Percentiles rank a stretch among this genome's conserved stretches.
phyloP scores from a whole-genome alignment of 2,888 invertebrate species.

The Pandemis heparana region DNA sequence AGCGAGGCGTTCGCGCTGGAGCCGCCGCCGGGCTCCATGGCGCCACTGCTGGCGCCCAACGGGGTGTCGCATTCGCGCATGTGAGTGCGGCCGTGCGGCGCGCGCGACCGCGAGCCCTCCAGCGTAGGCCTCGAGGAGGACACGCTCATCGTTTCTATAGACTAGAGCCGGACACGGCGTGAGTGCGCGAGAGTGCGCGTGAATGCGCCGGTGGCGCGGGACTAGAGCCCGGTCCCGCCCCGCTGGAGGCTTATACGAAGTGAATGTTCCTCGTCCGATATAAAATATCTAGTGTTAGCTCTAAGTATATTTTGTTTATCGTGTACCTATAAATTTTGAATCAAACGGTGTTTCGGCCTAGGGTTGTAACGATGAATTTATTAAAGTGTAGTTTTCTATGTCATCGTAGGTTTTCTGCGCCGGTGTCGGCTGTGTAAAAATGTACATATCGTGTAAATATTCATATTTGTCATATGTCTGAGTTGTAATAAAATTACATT shows the following conservation, averaged over 20 bases:
- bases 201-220: slow-evolving; percentile 49
- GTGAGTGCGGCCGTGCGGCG: slow-evolving; percentile 73
- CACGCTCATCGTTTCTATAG: slow-evolving; percentile 73
- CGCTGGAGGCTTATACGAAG: slow-evolving; percentile 48
- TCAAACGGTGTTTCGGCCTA: slow-evolving; percentile 63
- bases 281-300: slow-evolving; percentile 23
- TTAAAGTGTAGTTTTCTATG: slow-evolving; percentile 76
- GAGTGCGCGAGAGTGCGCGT: slow-evolving; percentile 30
- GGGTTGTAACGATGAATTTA: slow-evolving; percentile 82
- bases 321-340: slow-evolving; percentile 45
- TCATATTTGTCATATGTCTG: slow-evolving; percentile 74
- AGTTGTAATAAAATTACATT: slow-evolving; percentile 78
- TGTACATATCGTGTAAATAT: slow-evolving; percentile 85
- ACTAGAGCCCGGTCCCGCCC: slow-evolving; percentile 71
- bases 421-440: slow-evolving; percentile 69
- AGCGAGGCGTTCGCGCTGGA: slow-evolving; percentile 73
- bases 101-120: slow-evolving; percentile 64
- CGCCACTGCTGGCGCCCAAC: slow-evolving; percentile 74
- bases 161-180: slow-evolving; percentile 55
- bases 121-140: slow-evolving; percentile 68
- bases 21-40: slow-evolving; percentile 63
- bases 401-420: slow-evolving; percentile 70
- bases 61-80: slow-evolving; percentile 74
- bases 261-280: slow-evolving; percentile 32
- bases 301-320: slow-evolving; percentile 23